phyloP scores from a whole-genome alignment of 1,140 invertebrate species.

The Anastrepha ludens region DNA sequence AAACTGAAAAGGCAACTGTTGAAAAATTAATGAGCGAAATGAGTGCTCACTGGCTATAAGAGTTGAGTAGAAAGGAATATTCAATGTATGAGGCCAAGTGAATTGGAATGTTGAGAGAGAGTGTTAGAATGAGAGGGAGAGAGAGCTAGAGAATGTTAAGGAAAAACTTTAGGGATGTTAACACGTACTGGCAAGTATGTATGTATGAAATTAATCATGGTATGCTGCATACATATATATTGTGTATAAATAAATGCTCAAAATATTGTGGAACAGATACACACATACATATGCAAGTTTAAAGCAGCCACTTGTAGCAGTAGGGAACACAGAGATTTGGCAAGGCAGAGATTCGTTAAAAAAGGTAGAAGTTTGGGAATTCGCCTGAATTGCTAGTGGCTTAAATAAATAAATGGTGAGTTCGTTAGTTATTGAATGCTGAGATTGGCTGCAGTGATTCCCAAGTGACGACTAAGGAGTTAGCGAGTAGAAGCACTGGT shows the following conservation, averaged over 20 bases:
- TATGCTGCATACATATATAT: too few relatives aligned
- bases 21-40: conserved; percentile 15
- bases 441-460: too few relatives aligned
- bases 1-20: not conserved
- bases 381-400: too few relatives aligned
- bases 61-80: not conserved
- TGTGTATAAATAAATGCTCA: too few relatives aligned
- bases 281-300: not conserved
- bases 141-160: not conserved
- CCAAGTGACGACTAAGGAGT: too few relatives aligned
- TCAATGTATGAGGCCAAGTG: not conserved
- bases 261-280: too few relatives aligned
- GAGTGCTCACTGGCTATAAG: not conserved
- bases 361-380: too few relatives aligned
- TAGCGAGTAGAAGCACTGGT: too few relatives aligned
- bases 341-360: too few relatives aligned
- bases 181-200: not conserved
- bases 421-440: too few relatives aligned
- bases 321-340: not conserved
- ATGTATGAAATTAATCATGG: not conserved
- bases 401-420: too few relatives aligned
- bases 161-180: not conserved
- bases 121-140: too few relatives aligned
- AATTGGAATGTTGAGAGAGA: not conserved
- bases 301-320: conserved; percentile 51